Evolutionary conservation across 2,797 vertebrate genomes (phyloP).

Genomic region (Furcifer pardalis): DNA sequence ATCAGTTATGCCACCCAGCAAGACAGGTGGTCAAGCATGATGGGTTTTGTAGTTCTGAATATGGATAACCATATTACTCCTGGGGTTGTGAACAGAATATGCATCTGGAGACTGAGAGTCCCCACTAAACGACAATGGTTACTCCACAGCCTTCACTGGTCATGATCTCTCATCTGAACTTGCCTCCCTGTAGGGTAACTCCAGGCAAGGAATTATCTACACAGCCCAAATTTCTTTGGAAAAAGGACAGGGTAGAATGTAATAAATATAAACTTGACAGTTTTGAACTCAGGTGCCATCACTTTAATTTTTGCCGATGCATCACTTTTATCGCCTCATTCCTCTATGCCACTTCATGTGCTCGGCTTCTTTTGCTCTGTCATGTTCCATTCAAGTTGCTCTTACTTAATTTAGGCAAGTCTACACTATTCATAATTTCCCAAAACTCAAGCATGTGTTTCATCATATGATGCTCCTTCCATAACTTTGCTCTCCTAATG

Average conservation of each 20-base stretch:
- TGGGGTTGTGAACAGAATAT: neutral
- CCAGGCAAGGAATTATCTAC: neutral
- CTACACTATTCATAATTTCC: neutral
- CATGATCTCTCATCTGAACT: neutral
- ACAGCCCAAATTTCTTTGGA: neutral
- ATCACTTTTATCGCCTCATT: neutral
- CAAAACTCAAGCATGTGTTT: neutral
- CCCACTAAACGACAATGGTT: neutral
- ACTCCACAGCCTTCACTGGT: too few relatives aligned
- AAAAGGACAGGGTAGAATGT: neutral
- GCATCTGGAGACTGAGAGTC: neutral
- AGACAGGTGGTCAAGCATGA: neutral
- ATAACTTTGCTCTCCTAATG: neutral
- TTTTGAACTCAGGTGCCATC: neutral
- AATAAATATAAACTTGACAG: neutral
- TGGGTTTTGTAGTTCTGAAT: neutral
- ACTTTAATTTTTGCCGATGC: constrained; percentile 1
- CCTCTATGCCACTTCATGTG: neutral
- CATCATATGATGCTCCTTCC: neutral
- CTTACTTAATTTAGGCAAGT: constrained; percentile 8
- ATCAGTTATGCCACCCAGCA: neutral
- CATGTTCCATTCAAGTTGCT: constrained; percentile 4
- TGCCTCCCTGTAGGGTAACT: too few relatives aligned
- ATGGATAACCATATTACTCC: neutral
- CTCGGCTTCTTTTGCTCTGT: neutral